Evolutionary conservation across 2,113 vertebrate species (phyloP), one percentile per base, ranked within the genome.

Genomic region (Natator depressus): DNA sequence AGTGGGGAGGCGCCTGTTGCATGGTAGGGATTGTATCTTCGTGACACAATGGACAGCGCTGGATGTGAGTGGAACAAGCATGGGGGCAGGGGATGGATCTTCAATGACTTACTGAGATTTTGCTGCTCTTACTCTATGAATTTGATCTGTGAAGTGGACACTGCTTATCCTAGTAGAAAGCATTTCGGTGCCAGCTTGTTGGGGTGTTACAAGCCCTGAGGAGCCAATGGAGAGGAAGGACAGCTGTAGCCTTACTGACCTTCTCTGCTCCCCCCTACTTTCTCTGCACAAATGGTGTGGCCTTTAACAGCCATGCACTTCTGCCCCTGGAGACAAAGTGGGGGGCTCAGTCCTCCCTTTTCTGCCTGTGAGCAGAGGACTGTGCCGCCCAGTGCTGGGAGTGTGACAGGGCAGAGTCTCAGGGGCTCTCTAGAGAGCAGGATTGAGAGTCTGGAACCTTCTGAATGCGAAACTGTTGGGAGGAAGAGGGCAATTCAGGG

Each of bases 331-430:
- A 62, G 57, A 62, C 59, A 31, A 62, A 35, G 31, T 31, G 59
- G 7, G 6, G 8, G 35, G 14, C 27, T 80, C 4, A 80, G 35
- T 19, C 25, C 1, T 55, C 42, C 10, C 4, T 62, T 57, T 7
- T 29, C 25, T 35, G 1, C 72, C 84, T 7, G 0, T n/a, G 17
- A 46, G 38, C 47, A 86, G 25, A 3, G 3, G 51, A 17, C 31
- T 65, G 59, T 65, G 14, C 5, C 59, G 16, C 59, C 7, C 59
- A 17, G 25, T 65, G 59, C 59, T 65, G 29, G 31, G 6, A 35
- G 59, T 17, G 6, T 17, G 16, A 35, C 59, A 35, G 31, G 31
- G 59, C 55, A 65, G 59, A 31, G 59, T 35, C 14, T 65, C 7
- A 16, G 31, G 31, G 59, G 35, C 31, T 29, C 57, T 31, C 59